A percentile compares a stretch with the other conserved stretches of the same genome.
Evolutionary conservation across 2,113 vertebrate species (phyloP).

Genomic region (Centropristis striata): DNA sequence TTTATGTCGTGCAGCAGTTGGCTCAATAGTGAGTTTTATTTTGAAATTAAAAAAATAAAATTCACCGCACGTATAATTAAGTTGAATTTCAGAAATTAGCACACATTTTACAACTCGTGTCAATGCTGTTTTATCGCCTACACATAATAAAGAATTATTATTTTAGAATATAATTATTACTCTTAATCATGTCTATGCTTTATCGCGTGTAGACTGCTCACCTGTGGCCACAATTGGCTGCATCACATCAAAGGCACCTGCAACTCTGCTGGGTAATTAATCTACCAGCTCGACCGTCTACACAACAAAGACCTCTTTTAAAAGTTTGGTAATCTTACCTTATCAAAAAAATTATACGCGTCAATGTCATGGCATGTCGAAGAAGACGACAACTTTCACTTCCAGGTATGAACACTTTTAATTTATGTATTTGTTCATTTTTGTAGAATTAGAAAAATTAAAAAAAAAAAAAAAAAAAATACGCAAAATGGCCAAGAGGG

Average conservation of each 20-base stretch:
- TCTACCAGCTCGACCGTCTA: background rate
- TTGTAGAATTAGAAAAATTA: too few species aligned
- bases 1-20: too few species aligned
- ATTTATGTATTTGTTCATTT: background rate
- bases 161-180: too few species aligned
- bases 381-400: constrained; percentile 41
- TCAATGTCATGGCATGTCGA: constrained; percentile 57
- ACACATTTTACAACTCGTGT: constrained; percentile 5
- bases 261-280: background rate
- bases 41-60: constrained; percentile 3
- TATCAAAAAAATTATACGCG: background rate
- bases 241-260: constrained; percentile 44
- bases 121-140: background rate
- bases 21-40: constrained; percentile 50
- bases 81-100: background rate
- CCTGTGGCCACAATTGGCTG: constrained; percentile 13
- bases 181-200: too few species aligned
- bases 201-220: background rate
- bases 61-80: constrained; percentile 59
- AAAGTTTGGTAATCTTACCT: background rate
- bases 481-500: too few species aligned
- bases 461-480: too few species aligned
- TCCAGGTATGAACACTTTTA: constrained; percentile 41
- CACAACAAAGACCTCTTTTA: background rate
- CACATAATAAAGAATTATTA: too few species aligned